Evolutionary conservation across 2,888 invertebrate genomes (phyloP), one percentile per base, ranked within the genome.

Genomic region (Mesodorylaimus sp.): DNA sequence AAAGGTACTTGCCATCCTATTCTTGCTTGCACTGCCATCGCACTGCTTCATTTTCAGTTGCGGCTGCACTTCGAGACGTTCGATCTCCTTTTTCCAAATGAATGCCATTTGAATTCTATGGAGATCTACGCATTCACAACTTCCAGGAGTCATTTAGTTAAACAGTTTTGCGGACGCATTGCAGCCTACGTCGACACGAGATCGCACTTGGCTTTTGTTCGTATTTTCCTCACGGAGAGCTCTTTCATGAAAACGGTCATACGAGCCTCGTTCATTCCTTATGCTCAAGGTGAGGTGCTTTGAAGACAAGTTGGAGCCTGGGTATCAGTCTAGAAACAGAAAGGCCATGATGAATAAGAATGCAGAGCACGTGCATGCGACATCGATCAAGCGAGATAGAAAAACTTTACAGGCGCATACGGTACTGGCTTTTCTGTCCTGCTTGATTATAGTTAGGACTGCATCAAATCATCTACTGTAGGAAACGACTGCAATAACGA

Each of bases 21-120:
- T 32, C 13, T 32, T 32, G 32, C 13, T 13, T 32, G 32, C 10
- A 13, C 32, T 32, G 32, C 13, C 13, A 13, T 13, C 32, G 32
- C 7, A 32, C 32, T 13, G n/a, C 36, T 36, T 10, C n/a, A 10
- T 36, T 36, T 53, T 27, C 47, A 55, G 28, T 55, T 61, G 21
- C 57, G 60, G 1, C 50, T 62, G 28, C 60, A 60, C 50, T 55
- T 63, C 26, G 55, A 59, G 27, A 54, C 60, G 5, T 64, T 64
- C 39, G 44, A 54, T 3, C 50, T 63, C 46, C 59, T 57, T 7
- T 48, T 54, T 26, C 62, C 62, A 5, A 64, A 64, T 54, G 58
- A 60, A 45, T 64, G 64, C 53, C 52, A 48, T n/a, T 51, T 58
- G 16, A 64, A 64, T 47, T 61, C 60, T 48, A 50, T 63, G 13